Base-by-base conservation (phyloP, 2,888 invertebrate genomes). In the Oligia fasciuncula region DNA sequence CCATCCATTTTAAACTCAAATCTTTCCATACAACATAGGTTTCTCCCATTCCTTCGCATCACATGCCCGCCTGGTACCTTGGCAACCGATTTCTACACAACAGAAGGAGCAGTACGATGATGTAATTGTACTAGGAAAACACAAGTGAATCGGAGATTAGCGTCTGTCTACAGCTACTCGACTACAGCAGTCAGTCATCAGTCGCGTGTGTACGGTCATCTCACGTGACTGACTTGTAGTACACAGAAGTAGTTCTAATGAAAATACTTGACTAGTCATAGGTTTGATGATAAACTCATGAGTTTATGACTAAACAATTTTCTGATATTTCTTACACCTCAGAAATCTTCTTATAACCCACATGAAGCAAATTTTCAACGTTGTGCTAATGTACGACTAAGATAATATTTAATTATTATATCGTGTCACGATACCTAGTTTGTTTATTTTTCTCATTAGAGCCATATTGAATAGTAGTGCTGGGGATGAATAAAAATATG, bases 71-170 rank as follows among this genome's bases (percentile, higher is more conserved):
- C 23, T 49, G 40, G 67, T 60, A 57, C 40, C 9, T n/a, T 57
- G 57, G 17, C 9, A 17, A 71, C 70, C 14, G 35, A 76, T 62
- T 49, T 17, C 8, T 35, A 40, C 0, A 80, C 13, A 54, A 23
- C 13, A 62, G n/a, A 8, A 60, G 49, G 49, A 65, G 65, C 19
- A 66, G 23, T 46, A 46, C n/a, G 8, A 6, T 83, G 63, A 68
- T 60, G 63, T 40, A 77, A 68, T 71, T 54, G 54, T 85, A 85
- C 81, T 29, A 81, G 85, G 81, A 85, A 80, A 75, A 80, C 80
- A 80, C 80, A 57, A 80, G 19, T 63, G 3, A 13, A 19, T 46
- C 6, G 43, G 68, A 69, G 69, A 73, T 79, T 14, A 73, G 65
- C 40, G 69, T 60, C n/a, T 60, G 60, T 43, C 13, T 62, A 65